Evolutionary conservation across 2,888 invertebrate species (phyloP), one percentile per base, ranked within the genome.

Genomic region (Cephus pygmeus): DNA sequence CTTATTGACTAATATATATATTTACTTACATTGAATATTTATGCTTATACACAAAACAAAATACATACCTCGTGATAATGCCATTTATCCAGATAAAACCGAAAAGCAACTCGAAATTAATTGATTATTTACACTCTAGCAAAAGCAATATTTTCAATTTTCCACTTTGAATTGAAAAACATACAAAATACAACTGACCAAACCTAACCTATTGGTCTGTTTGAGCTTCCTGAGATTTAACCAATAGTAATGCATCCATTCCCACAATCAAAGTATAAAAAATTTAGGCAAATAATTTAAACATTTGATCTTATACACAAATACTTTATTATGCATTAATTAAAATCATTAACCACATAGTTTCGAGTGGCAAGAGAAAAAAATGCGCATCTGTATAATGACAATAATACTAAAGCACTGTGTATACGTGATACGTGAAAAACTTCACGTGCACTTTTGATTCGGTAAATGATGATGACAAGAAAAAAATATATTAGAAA

Each of bases 51-150:
- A 75, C 36, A 68, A 56, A 33, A 68, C 69, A 34, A 76, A 71
- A 71, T 33, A 79, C 78, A 78, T 79, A 84, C 84, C 83, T 68
- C 79, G 77, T 79, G 83, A 83, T 78, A 84, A 76, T 71, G 82
- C 81, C 84, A 84, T 56, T 23, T 56, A 56, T 15, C 1, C 23
- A 9, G 23, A 56, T 56, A 56, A 56, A 56, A 4, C 23, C 9
- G 1, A 56, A 56, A 56, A 23, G 9, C 15, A 56, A 56, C 9
- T 56, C 23, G 11, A 40, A 36, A 40, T 75, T 40, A 34, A 40
- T 36, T 11, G 12, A 31, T 30, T 33, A 40, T 75, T 56, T 75
- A 75, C 56, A 56, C 15, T 56, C 9, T 56, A 6, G 23, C 23
- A 9, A 6, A 40, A 40, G 40, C 4, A 40, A 40, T 15, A 40